Evolutionary conservation across 1,140 invertebrate genomes (phyloP), one percentile per base, ranked within the genome.

Genomic region (Bombus superbus): DNA sequence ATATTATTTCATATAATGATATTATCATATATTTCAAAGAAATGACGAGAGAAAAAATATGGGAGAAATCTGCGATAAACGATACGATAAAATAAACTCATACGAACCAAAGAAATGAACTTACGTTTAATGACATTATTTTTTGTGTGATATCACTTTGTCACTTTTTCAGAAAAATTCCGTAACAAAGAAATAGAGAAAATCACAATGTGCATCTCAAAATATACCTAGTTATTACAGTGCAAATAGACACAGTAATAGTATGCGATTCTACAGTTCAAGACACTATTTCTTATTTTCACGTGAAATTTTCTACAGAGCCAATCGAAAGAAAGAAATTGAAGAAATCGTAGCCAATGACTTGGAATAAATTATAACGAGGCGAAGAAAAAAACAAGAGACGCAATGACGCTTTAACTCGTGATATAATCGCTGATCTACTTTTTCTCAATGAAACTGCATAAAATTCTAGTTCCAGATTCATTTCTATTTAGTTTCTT

Each of bases 381-480:
- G n/a, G 6, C 6, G 3, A 44, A 74, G 11, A 32, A 47, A 32
- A 18, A 15, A 47, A 74, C 15, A 8, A 13, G 10, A 11, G 28
- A 35, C 6, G 35, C 53, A 59, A 28, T 38, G 42, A 6, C 53
- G 18, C 25, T 38, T 35, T 35, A 68, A 68, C 47, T 79, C 42
- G 64, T 32, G 59, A n/a, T 66, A 42, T 32, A 22, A 44, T 79
- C 38, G 13, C 4, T 11, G 62, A 25, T 35, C 42, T 28, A 68
- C 77, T 78, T 78, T 64, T 44, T 35, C 76, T 15, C 28, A 3
- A 40, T 38, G 76, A 64, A 38, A 64, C 28, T 32, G 38, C 76
- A 78, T 22, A 53, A 68, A 68, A 68, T 68, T 44, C n/a, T 9
- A 15, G 77, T 28, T 28, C 40, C 47, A 28, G n/a, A 59, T 62